Evolutionary conservation across 1,140 invertebrate genomes (phyloP).

Genomic region (Melitaea cinxia): DNA sequence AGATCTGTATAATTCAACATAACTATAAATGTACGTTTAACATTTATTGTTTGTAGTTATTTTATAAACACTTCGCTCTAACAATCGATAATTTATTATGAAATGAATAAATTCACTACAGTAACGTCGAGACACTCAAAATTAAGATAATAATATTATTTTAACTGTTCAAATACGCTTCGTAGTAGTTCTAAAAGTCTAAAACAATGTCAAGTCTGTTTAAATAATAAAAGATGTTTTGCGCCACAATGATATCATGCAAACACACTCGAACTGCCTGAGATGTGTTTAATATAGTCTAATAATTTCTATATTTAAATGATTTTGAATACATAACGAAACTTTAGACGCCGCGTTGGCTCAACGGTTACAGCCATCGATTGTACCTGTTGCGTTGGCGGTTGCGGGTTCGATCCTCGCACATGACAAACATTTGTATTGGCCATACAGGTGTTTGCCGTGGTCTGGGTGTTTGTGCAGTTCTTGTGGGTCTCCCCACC

Average conservation of each 20-base stretch:
- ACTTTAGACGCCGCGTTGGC: too few species aligned
- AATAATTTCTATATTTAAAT: not conserved
- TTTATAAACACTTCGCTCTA: not conserved
- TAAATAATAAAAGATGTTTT: conserved; percentile 16
- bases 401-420: too few species aligned
- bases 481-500: too few species aligned
- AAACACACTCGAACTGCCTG: not conserved
- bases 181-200: not conserved
- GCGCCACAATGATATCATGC: not conserved
- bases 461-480: too few species aligned
- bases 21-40: not conserved
- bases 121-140: too few species aligned
- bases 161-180: conserved; percentile 21
- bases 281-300: not conserved
- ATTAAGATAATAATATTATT: conserved; percentile 9
- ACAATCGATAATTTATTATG: not conserved
- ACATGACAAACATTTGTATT: too few species aligned
- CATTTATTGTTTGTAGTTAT: not conserved
- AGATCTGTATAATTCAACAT: not conserved
- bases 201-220: conserved; percentile 22
- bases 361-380: too few species aligned
- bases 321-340: too few species aligned
- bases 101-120: too few species aligned
- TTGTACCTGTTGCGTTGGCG: too few species aligned
- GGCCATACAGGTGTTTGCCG: too few species aligned